Base-by-base conservation (phyloP, 2,797 vertebrate species). In the Anolis apletophallus region DNA sequence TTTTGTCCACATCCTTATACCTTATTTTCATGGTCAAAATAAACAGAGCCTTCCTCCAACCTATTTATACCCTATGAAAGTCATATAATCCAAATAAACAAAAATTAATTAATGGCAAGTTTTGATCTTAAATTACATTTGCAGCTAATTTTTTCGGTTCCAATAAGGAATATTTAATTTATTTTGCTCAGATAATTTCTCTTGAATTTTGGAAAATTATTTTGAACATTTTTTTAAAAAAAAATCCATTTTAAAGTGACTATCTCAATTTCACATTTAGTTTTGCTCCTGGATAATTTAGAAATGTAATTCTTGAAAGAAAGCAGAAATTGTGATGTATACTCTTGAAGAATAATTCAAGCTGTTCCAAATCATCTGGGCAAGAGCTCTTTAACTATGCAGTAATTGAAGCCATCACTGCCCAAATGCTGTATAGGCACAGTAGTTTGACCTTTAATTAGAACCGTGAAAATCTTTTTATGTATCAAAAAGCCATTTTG, bases 351-450 rank as follows among this genome's bases (percentile, higher is more conserved):
- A 90, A 89, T 91, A 88, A 93, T 93, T 95, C 92, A 94, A 93
- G 79, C 83, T 91, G 81, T 91, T 94, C 92, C 94, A 95, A 87
- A 92, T 88, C 91, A 94, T 94, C 91, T 93, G 94, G 87, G 83
- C 50, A 89, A 87, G 89, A 29, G 78, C 59, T 77, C 78, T 92
- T 84, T 57, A 76, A 93, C 36, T 50, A 88, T 57, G 85, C 90
- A 92, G 88, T 93, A 93, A 94, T 93, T 92, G 88, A 92, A 86
- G 93, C 79, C 93, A 94, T 68, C 85, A 90, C 93, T 82, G 89
- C 80, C 83, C 75, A 54, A 77, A 87, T 80, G 81, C 32, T 90
- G 55, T 83, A 54, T 88, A 80, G 36, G 76, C n/a, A 87, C 83
- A 90, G 91, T 90, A 94, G 90, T 64, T 81, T 89, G 74, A 68